Percentiles rank a stretch among this genome's conserved stretches.
phyloP scores from a whole-genome alignment of 2,113 vertebrate genomes.

The Pseudolaguvia tuberculata region DNA sequence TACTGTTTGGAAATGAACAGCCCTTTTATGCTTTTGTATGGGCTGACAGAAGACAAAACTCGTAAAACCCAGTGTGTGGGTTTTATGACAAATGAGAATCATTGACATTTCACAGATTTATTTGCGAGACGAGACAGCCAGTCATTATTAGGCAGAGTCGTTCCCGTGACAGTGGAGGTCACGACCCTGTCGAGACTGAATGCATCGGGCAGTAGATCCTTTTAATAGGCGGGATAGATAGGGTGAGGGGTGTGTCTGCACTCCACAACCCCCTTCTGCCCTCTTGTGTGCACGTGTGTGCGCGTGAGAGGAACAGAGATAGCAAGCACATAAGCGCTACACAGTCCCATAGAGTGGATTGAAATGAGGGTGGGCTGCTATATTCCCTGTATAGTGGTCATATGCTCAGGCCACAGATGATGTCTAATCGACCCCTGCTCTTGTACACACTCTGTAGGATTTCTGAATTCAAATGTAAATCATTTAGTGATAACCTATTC shows the following conservation, averaged over 20 bases:
- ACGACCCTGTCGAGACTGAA: slow-evolving; percentile 45
- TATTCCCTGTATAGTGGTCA: slow-evolving; percentile 15
- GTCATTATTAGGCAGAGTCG: slow-evolving; percentile 45
- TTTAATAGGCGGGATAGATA: slow-evolving; percentile 46
- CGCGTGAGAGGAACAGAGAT: not conserved
- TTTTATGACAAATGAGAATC: slow-evolving; percentile 5
- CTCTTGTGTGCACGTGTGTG: slow-evolving; percentile 6
- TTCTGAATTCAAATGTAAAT: slow-evolving; percentile 3
- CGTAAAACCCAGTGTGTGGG: slow-evolving; percentile 5
- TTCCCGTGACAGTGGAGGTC: slow-evolving; percentile 45
- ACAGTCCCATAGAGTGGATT: slow-evolving; percentile 40
- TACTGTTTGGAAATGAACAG: not conserved
- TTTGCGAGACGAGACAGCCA: slow-evolving; percentile 39
- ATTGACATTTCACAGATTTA: slow-evolving; percentile 44
- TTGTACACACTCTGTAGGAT: slow-evolving; percentile 16
- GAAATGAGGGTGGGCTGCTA: slow-evolving; percentile 45
- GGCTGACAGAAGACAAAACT: slow-evolving; percentile 6
- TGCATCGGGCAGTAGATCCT: slow-evolving; percentile 38
- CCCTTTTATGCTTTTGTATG: not conserved
- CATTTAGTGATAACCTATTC: not conserved
- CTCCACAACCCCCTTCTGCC: slow-evolving; percentile 18
- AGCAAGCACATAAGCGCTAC: not conserved
- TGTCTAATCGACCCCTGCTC: not conserved
- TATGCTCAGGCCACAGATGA: not conserved
- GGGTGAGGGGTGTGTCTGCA: slow-evolving; percentile 34